Conservation (phyloP, 2,888 invertebrate species). For the Theretra japonica region DNA sequence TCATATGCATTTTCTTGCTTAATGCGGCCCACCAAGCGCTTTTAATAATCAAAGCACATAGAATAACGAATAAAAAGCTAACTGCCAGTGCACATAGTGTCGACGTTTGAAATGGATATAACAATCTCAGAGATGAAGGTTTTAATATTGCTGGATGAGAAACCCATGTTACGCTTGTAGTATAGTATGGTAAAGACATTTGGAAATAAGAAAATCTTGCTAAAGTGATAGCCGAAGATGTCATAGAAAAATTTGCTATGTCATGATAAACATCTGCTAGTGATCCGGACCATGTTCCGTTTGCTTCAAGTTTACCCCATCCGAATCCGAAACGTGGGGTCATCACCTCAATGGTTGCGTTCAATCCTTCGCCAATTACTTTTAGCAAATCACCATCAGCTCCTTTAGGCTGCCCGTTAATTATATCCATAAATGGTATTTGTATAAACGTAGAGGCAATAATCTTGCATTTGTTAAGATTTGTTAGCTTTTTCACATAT, state of each 20-base stretch:
- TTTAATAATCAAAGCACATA: slow-evolving; percentile 53
- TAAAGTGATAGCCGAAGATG: slow-evolving; percentile 64
- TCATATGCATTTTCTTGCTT: slow-evolving; percentile 38
- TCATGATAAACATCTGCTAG: slow-evolving; percentile 65
- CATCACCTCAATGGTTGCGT: slow-evolving; percentile 60
- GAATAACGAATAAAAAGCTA: slow-evolving; percentile 57
- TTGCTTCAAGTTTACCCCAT: slow-evolving; percentile 62
- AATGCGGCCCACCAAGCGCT: slow-evolving; percentile 46
- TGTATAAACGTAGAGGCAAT: slow-evolving; percentile 68
- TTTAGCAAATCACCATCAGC: slow-evolving; percentile 66
- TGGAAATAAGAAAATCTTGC: slow-evolving; percentile 62
- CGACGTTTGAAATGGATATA: slow-evolving; percentile 59
- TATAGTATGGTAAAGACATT: slow-evolving; percentile 60
- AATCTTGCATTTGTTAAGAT: slow-evolving; percentile 63
- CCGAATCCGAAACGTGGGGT: slow-evolving; percentile 61
- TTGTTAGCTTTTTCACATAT: slow-evolving; percentile 60
- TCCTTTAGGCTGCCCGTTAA: slow-evolving; percentile 56
- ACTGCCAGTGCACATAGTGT: slow-evolving; percentile 55
- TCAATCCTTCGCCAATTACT: slow-evolving; percentile 60
- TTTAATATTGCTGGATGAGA: slow-evolving; percentile 58
- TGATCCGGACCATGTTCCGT: slow-evolving; percentile 72
- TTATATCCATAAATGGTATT: slow-evolving; percentile 63
- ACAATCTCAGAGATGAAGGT: slow-evolving; percentile 65
- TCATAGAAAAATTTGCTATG: slow-evolving; percentile 73
- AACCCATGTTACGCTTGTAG: slow-evolving; percentile 60